Percentiles rank a stretch among this genome's conserved stretches.
phyloP scores from a whole-genome alignment of 1,140 invertebrate genomes.

The Papilio helenus region DNA sequence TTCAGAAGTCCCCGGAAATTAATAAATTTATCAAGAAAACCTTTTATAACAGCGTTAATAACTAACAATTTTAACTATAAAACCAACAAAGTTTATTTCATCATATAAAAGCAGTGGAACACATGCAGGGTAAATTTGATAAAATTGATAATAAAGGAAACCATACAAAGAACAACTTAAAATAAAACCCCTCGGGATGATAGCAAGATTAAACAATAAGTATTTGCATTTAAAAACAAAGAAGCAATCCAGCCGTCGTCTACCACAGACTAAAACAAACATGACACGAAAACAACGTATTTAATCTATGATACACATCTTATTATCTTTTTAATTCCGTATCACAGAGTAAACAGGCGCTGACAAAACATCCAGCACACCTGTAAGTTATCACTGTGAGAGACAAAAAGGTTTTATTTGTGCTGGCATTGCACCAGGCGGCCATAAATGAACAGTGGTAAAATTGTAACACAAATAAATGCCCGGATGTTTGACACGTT shows the following conservation, averaged over 20 bases:
- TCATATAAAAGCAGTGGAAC: neutral
- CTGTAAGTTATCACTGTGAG: conserved; percentile 48
- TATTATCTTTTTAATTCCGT: conserved; percentile 54
- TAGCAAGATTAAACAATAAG: conserved; percentile 33
- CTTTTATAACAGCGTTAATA: too few species aligned
- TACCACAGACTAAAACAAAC: conserved; percentile 46
- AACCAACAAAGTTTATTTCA: neutral
- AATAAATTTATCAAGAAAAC: too few species aligned
- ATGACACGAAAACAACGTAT: conserved; percentile 43
- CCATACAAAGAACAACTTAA: conserved; percentile 32
- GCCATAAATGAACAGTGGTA: conserved; percentile 41
- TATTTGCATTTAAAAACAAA: conserved; percentile 35
- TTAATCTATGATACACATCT: conserved; percentile 46
- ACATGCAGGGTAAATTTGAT: conserved; percentile 3
- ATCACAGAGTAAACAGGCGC: conserved; percentile 47
- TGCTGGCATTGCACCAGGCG: conserved; percentile 34
- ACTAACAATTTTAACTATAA: neutral
- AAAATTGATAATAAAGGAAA: conserved; percentile 15
- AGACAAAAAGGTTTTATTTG: conserved; percentile 48
- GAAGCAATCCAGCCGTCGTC: conserved; percentile 11
- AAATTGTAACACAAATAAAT: conserved; percentile 40
- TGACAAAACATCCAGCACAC: conserved; percentile 49
- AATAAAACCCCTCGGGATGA: conserved; percentile 1
- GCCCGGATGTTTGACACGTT: conserved; percentile 35
- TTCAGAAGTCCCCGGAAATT: too few species aligned